phyloP scores from a whole-genome alignment of 2,888 invertebrate species.

The Gandaritis pyraliata region DNA sequence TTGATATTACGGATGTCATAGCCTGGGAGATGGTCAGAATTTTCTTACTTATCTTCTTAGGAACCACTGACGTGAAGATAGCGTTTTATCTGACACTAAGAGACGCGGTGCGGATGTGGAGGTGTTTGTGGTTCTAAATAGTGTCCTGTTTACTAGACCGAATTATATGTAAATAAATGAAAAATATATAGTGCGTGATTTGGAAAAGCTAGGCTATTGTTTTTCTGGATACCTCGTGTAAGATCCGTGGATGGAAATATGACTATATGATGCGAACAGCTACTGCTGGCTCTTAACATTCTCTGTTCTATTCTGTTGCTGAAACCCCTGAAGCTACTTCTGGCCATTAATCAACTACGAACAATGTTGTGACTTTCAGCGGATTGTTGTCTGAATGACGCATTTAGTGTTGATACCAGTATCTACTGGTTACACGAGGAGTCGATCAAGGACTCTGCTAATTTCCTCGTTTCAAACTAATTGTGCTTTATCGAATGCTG shows the following conservation, averaged over 20 bases:
- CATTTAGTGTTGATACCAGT: constrained; percentile 11
- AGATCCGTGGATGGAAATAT: no score
- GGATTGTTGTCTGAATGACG: constrained; percentile 15
- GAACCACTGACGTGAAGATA: no score
- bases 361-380: constrained; percentile 21
- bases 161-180: no score
- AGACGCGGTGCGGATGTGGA: no score
- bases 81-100: no score
- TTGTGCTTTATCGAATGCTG: constrained; percentile 2
- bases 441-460: constrained; percentile 5
- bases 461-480: constrained; percentile 10
- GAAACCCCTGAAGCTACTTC: constrained; percentile 7
- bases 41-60: not conserved
- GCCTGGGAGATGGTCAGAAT: not conserved
- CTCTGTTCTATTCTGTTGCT: not conserved
- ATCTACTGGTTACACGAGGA: constrained; percentile 9
- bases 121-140: no score
- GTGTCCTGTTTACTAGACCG: no score
- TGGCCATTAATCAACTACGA: constrained; percentile 16
- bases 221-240: no score
- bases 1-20: constrained; percentile 32
- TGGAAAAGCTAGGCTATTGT: no score
- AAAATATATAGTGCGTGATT: no score
- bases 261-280: no score
- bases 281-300: no score